Evolutionary conservation across 2,888 invertebrate species (phyloP), one percentile per base, ranked within the genome.

Genomic region (Elegia similella): DNA sequence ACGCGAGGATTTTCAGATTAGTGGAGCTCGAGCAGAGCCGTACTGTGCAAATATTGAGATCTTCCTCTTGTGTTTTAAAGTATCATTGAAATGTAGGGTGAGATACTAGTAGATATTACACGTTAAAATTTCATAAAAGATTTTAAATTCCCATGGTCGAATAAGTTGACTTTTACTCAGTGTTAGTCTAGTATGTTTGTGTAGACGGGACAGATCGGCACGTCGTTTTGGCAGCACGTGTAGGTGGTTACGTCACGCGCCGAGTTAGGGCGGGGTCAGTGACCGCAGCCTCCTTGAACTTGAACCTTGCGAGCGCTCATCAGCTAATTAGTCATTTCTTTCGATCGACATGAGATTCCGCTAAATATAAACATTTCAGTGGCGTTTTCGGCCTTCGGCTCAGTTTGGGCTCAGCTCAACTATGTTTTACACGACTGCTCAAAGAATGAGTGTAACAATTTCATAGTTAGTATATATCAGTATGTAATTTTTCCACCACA

Each of bases 211-310:
- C 50, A 50, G 34, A 34, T 10, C 16, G 34, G 50, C 34, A 12
- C 29, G 30, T 34, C 50, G 17, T 50, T 50, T 50, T 50, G 50
- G 50, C 50, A 50, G 16, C 50, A 50, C 50, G 50, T 50, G 50
- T 50, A 38, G 38, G 23, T 23, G 34, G 53, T 44, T 17, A 48
- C 48, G 56, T 47, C 56, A 48, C 42, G 48, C 47, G 38, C 34
- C 47, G 48, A 42, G 48, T 56, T 47, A 56, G 56, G 61, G 60
- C 59, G 64, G 57, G 64, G 64, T 62, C 64, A 47, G n/a, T 13
- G 64, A 59, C 64, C 62, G 42, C 56, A 48, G 29, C 38, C 56
- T 46, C 44, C 32, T 23, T 64, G 64, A 64, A 64, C 64, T 64
- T 64, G 64, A 64, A 61, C 64, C 60, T 55, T 42, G 56, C 61